Evolutionary conservation across 2,888 invertebrate genomes (phyloP).

Genomic region (Cerastoderma edule): DNA sequence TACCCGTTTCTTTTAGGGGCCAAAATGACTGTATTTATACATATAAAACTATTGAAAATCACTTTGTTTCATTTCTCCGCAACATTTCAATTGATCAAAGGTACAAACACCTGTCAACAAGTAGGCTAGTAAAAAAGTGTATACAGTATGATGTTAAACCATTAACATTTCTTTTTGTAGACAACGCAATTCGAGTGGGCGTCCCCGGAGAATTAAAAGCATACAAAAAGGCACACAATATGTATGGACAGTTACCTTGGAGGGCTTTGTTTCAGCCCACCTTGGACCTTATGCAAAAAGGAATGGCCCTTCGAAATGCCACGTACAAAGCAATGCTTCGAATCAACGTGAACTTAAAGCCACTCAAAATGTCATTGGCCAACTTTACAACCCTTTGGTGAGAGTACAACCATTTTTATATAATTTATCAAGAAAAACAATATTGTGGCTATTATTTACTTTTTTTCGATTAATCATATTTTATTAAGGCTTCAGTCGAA

Average conservation of each 20-base stretch:
- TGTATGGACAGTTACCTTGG: constrained; percentile 92
- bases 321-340: constrained; percentile 59
- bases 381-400: constrained; percentile 50
- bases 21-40: no score
- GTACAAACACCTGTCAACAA: no score
- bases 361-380: neutral
- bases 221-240: constrained; percentile 90
- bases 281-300: constrained; percentile 90
- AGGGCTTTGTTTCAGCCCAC: constrained; percentile 90
- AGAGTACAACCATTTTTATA: neutral
- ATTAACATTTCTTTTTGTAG: constrained; percentile 32
- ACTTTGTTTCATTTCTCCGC: no score
- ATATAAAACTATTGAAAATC: no score
- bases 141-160: no score
- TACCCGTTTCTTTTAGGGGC: no score
- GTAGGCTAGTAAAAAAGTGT: no score
- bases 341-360: neutral
- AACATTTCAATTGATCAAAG: no score
- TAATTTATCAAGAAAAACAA: no score
- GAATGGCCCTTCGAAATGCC: constrained; percentile 85
- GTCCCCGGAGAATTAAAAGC: constrained; percentile 96
- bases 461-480: no score
- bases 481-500: no score
- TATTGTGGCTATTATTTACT: no score
- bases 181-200: constrained; percentile 87